Evolutionary conservation across 2,113 vertebrate genomes (phyloP).

Genomic region (Pollimyrus isidori): DNA sequence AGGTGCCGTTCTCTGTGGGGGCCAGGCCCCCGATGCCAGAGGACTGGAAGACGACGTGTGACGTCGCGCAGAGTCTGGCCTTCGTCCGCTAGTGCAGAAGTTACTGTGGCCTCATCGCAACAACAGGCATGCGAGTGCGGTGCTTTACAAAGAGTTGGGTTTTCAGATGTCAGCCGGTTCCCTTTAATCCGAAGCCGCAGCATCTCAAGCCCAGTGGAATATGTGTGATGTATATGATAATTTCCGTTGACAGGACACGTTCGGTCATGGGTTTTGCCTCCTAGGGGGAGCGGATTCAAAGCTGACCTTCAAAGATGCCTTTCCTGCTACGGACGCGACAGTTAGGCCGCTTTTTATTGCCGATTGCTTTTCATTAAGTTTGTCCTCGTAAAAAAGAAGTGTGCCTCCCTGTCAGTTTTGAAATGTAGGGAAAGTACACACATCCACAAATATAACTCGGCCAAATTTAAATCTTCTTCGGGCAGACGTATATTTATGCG

Average conservation of each 20-base stretch:
- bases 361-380: slow-evolving; percentile 11
- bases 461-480: slow-evolving; percentile 28
- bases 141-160: slow-evolving; percentile 45
- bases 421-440: slow-evolving; percentile 15
- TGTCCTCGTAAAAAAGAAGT: neutral
- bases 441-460: slow-evolving; percentile 17
- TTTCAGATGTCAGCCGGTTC: slow-evolving; percentile 27
- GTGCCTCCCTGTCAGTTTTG: neutral
- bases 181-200: neutral
- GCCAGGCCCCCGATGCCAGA: slow-evolving; percentile 21
- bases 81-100: slow-evolving; percentile 35
- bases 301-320: neutral
- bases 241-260: slow-evolving; percentile 20
- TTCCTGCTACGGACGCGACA: neutral
- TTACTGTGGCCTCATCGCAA: slow-evolving; percentile 37
- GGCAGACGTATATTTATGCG: slow-evolving; percentile 57
- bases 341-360: neutral
- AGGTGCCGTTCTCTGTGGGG: neutral
- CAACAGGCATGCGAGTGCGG: slow-evolving; percentile 30
- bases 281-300: neutral
- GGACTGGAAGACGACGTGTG: neutral
- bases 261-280: neutral
- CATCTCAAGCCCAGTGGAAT: slow-evolving; percentile 18
- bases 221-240: slow-evolving; percentile 23
- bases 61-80: slow-evolving; percentile 31